These are phyloP conservation scores for Muscicapa comitata DNA, from an alignment of 2,797 vertebrate species.

Conservation along the genomic window DNA sequence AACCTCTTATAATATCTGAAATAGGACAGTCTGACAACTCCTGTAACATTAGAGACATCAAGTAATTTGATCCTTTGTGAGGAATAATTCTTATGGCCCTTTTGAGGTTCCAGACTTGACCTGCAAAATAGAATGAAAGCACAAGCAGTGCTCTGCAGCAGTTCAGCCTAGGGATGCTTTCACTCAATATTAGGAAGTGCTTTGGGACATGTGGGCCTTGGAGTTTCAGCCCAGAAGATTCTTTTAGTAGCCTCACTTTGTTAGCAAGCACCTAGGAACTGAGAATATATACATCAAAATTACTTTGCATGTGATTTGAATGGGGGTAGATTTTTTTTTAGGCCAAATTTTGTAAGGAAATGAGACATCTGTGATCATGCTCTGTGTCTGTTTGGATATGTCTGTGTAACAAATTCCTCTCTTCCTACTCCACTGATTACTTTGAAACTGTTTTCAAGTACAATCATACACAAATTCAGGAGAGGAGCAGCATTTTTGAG, in stretches of 20 bases:
- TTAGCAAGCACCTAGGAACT: not conserved
- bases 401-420: not conserved
- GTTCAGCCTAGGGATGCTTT: not conserved
- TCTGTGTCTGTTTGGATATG: not conserved
- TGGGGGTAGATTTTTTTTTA: not conserved
- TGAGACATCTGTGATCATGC: not conserved
- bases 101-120: not conserved
- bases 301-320: not conserved
- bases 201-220: not conserved
- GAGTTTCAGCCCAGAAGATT: not conserved
- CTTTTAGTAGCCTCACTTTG: not conserved
- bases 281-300: not conserved
- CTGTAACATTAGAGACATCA: not conserved
- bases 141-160: not conserved
- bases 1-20: not conserved
- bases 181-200: not conserved
- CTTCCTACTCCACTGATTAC: not conserved
- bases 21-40: not conserved
- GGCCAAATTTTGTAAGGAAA: not conserved
- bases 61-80: not conserved
- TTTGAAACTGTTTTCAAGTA: not conserved
- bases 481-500: not conserved
- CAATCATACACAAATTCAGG: not conserved
- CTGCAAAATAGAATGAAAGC: not conserved
- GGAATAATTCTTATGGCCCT: not conserved